Evolutionary conservation across 2,797 vertebrate genomes (phyloP).

Genomic region (Picus viridis): DNA sequence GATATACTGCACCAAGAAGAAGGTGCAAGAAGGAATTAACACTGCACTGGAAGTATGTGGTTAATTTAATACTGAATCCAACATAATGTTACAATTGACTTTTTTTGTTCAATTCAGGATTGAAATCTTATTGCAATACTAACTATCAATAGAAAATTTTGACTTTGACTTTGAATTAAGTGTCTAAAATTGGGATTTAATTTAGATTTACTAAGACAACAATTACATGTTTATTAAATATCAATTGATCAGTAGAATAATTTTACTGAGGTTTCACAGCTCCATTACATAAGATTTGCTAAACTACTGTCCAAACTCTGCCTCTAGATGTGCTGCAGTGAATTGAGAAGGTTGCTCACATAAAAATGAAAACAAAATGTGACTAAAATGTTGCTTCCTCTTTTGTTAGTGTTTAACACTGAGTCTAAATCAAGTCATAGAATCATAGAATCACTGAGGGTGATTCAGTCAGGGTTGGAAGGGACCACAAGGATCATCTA

Average conservation of each 20-base stretch:
- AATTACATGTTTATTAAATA: constrained; percentile 65
- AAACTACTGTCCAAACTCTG: background rate
- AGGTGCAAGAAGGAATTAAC: background rate
- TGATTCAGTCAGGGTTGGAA: no score
- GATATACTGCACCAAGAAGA: background rate
- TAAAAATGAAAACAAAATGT: background rate
- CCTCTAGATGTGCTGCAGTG: background rate
- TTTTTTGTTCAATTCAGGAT: constrained; percentile 33
- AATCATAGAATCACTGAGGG: no score
- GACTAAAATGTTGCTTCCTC: background rate
- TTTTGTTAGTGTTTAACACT: background rate
- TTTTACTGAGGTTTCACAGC: constrained; percentile 47
- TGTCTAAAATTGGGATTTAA: constrained; percentile 65
- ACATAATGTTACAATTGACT: constrained; percentile 47
- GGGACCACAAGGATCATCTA: no score
- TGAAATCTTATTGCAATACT: constrained; percentile 46
- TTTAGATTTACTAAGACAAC: constrained; percentile 60
- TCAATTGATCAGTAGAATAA: constrained; percentile 62
- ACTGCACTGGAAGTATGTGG: background rate
- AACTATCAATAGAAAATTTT: constrained; percentile 49
- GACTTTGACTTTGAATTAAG: constrained; percentile 58
- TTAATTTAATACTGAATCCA: constrained; percentile 52
- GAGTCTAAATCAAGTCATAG: constrained; percentile 1
- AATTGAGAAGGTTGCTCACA: background rate
- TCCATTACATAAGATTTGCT: background rate